phyloP scores from a whole-genome alignment of 2,113 vertebrate species.

The Delphinus delphis region DNA sequence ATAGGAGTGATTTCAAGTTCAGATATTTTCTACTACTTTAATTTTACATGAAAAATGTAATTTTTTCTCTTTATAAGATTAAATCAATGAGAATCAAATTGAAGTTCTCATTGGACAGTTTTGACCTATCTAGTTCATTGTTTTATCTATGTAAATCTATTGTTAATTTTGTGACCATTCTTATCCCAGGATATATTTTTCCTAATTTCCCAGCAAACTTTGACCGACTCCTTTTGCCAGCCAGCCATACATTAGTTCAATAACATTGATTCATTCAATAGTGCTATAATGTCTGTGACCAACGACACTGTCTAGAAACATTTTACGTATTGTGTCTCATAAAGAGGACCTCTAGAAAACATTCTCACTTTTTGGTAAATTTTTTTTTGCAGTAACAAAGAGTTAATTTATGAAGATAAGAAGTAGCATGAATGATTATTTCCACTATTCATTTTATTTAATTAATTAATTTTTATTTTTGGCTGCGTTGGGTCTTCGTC shows the following conservation, averaged over 20 bases:
- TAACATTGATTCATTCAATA: background rate
- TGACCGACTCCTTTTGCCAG: background rate
- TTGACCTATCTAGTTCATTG: background rate
- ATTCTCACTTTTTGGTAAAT: background rate
- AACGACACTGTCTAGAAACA: background rate
- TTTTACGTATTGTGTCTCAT: background rate
- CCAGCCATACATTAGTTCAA: background rate
- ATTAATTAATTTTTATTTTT: no score
- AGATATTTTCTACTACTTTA: conserved; percentile 21
- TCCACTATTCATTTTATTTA: background rate
- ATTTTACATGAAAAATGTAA: conserved; percentile 36
- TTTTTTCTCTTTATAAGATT: background rate
- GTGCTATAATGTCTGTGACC: background rate
- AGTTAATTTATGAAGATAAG: background rate
- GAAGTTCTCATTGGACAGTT: conserved; percentile 3
- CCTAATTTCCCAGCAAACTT: background rate
- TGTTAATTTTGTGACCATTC: background rate
- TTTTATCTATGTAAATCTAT: background rate
- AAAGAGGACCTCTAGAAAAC: background rate
- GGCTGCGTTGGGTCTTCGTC: no score
- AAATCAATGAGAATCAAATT: background rate
- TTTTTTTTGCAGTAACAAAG: background rate
- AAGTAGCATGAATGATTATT: background rate
- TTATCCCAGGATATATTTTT: background rate
- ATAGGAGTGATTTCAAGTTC: background rate